phyloP scores from a whole-genome alignment of 2,113 vertebrate genomes.

The Leucoraja erinaceus region DNA sequence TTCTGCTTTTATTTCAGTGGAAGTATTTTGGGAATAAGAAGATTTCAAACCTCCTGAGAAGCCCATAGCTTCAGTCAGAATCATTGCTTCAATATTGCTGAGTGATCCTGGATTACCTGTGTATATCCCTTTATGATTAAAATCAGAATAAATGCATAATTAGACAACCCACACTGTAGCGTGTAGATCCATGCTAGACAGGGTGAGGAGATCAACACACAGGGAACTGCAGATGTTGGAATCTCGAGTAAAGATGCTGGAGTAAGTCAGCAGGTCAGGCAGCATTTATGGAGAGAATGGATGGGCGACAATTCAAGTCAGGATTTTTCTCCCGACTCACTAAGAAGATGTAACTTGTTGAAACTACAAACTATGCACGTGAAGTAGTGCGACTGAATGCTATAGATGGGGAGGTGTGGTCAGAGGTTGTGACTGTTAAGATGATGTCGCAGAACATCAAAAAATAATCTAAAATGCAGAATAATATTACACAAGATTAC shows the following conservation, averaged over 20 bases:
- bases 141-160: not conserved
- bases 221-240: no score
- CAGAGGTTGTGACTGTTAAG: not conserved
- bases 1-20: no score
- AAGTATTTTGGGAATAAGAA: not conserved
- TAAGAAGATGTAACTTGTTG: not conserved
- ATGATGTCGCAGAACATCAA: not conserved
- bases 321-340: no score
- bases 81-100: not conserved
- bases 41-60: not conserved
- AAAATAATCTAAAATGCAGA: not conserved
- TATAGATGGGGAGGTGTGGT: not conserved
- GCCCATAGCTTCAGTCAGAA: not conserved
- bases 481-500: not conserved
- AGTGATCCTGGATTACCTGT: not conserved
- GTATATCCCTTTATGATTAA: slow-evolving; percentile 13
- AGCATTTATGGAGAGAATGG: no score
- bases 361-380: not conserved
- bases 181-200: not conserved
- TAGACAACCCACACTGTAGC: not conserved
- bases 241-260: no score
- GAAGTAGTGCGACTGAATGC: not conserved
- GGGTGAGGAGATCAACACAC: not conserved
- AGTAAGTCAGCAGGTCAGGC: no score
- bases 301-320: no score